Percentiles rank a stretch among this genome's conserved stretches.
Evolutionary conservation across 2,888 invertebrate species (phyloP).

Genomic region (Synergus laeviventris): DNA sequence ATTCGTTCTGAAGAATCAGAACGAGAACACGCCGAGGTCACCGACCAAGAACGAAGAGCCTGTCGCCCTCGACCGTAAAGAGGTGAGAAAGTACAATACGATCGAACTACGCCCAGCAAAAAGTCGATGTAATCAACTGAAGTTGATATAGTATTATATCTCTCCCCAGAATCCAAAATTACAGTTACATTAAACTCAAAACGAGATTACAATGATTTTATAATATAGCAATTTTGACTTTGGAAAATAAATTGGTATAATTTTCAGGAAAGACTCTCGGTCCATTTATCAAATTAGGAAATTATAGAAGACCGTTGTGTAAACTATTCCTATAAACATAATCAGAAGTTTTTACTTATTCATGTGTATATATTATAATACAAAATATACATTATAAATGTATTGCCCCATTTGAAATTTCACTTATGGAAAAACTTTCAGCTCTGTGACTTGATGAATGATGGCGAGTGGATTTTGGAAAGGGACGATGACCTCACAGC

Average conservation of each 20-base stretch:
- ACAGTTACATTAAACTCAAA: not conserved
- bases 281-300: slow-evolving; percentile 1
- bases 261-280: not conserved
- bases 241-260: not conserved
- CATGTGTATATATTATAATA: not conserved
- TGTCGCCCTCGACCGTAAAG: slow-evolving; percentile 78
- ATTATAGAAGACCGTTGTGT: not conserved
- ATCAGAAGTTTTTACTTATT: not conserved
- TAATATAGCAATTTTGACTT: not conserved
- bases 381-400: not conserved
- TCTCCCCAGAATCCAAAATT: not conserved
- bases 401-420: slow-evolving; percentile 25
- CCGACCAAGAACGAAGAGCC: slow-evolving; percentile 80
- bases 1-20: slow-evolving; percentile 82
- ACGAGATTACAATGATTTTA: not conserved
- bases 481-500: slow-evolving; percentile 87
- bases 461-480: slow-evolving; percentile 85
- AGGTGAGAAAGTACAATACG: slow-evolving; percentile 71
- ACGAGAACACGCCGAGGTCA: slow-evolving; percentile 84
- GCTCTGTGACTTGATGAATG: slow-evolving; percentile 75
- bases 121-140: slow-evolving; percentile 7
- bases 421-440: slow-evolving; percentile 46
- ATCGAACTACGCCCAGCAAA: slow-evolving; percentile 18
- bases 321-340: not conserved
- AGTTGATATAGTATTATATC: not conserved